Evolutionary conservation across 2,888 invertebrate genomes (phyloP).

Genomic region (Torymus texanus): DNA sequence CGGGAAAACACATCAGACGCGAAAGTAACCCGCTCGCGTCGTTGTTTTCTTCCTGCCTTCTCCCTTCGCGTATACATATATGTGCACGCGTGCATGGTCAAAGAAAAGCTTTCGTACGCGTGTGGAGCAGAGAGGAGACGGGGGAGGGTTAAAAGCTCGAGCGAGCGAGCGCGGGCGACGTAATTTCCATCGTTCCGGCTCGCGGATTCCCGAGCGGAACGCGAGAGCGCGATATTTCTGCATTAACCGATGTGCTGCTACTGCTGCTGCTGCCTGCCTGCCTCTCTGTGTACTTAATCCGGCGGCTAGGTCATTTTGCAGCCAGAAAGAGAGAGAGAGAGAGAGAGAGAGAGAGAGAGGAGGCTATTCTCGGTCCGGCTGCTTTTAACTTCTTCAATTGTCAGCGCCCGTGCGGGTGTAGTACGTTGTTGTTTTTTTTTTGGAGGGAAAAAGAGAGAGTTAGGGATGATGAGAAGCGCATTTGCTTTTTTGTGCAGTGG

Average conservation of each 20-base stretch:
- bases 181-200: conserved; percentile 65
- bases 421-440: too few relatives aligned
- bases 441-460: too few relatives aligned
- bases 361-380: too few relatives aligned
- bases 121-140: conserved; percentile 46
- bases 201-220: conserved; percentile 56
- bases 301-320: conserved; percentile 20
- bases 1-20: background rate
- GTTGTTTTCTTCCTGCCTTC: conserved; percentile 7
- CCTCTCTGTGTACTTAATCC: background rate
- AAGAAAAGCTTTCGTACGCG: conserved; percentile 52
- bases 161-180: conserved; percentile 55
- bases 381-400: conserved; percentile 47
- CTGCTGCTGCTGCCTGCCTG: background rate
- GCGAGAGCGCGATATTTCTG: conserved; percentile 60
- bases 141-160: conserved; percentile 36
- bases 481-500: background rate
- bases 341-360: too few relatives aligned
- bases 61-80: background rate
- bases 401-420: background rate
- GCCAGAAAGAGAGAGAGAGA: background rate
- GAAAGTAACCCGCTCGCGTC: background rate
- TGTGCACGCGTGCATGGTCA: background rate
- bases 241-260: conserved; percentile 56
- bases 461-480: too few relatives aligned